phyloP scores from a whole-genome alignment of 2,888 invertebrate species.

The Octonoba sinensis region DNA sequence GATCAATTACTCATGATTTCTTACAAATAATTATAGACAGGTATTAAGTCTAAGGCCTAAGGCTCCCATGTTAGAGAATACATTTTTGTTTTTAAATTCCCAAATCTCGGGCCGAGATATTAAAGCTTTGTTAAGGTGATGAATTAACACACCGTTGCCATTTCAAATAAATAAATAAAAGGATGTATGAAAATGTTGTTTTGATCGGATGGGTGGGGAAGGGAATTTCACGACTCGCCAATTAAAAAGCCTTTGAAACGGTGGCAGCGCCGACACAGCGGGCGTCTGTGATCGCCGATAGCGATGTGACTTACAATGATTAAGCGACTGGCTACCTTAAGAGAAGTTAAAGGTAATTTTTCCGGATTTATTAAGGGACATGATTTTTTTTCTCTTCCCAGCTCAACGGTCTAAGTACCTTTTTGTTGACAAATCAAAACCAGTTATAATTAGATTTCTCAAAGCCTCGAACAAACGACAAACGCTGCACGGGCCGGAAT shows the following conservation, averaged over 20 bases:
- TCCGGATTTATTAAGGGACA: too few species aligned
- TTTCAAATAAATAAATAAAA: slow-evolving; percentile 1
- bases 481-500: too few species aligned
- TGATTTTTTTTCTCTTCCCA: too few species aligned
- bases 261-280: slow-evolving; percentile 5
- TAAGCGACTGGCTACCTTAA: neutral
- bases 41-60: too few species aligned
- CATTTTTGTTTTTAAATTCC: too few species aligned
- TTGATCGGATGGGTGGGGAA: slow-evolving; percentile 8
- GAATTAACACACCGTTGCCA: slow-evolving; percentile 4
- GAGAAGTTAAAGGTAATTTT: neutral
- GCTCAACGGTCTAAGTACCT: too few species aligned
- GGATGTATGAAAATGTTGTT: neutral
- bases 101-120: neutral
- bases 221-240: slow-evolving; percentile 6
- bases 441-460: too few species aligned
- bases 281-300: slow-evolving; percentile 1
- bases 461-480: too few species aligned
- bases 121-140: slow-evolving; percentile 9
- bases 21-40: too few species aligned
- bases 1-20: too few species aligned
- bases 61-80: too few species aligned
- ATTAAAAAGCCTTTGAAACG: slow-evolving; percentile 6
- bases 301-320: neutral
- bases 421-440: too few species aligned